Percentiles rank a stretch among this genome's conserved stretches.
Evolutionary conservation across 2,888 invertebrate species (phyloP).

Genomic region (Trichogramma dendrolimi): DNA sequence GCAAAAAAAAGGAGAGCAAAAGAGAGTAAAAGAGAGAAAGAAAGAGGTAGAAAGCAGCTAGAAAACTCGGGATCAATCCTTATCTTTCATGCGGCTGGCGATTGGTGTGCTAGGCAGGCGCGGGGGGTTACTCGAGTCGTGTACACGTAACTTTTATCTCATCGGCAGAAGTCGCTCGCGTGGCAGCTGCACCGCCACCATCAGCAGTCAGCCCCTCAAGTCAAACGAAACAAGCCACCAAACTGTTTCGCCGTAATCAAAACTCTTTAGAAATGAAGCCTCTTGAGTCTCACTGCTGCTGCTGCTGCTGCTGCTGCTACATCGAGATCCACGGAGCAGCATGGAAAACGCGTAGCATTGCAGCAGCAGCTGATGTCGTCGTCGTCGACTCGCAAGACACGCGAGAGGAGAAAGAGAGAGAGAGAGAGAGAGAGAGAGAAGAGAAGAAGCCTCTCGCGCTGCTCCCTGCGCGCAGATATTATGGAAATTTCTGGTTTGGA

Average conservation of each 20-base stretch:
- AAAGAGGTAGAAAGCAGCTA: background rate
- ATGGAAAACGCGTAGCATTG: no score
- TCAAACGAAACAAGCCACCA: slow-evolving; percentile 18
- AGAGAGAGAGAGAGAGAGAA: background rate
- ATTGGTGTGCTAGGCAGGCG: background rate
- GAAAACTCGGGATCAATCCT: slow-evolving; percentile 21
- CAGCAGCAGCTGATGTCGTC: background rate
- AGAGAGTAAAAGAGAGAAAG: background rate
- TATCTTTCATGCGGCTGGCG: slow-evolving; percentile 23
- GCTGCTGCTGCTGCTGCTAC: no score
- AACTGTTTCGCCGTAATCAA: slow-evolving; percentile 18
- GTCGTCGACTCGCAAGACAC: background rate
- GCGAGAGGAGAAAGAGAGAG: background rate
- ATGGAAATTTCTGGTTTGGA: slow-evolving; percentile 16
- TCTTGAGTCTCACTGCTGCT: background rate
- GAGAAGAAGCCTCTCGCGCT: no score
- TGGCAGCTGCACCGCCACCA: background rate
- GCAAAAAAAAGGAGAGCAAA: no score
- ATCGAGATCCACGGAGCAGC: no score
- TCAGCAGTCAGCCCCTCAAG: slow-evolving; percentile 1
- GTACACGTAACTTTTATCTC: slow-evolving; percentile 16
- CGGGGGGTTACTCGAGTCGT: background rate
- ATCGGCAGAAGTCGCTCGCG: slow-evolving; percentile 11
- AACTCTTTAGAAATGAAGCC: slow-evolving; percentile 21
- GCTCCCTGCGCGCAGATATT: slow-evolving; percentile 11